Conservation (phyloP, 1,140 invertebrate species). For the Nephotettix cincticeps region DNA sequence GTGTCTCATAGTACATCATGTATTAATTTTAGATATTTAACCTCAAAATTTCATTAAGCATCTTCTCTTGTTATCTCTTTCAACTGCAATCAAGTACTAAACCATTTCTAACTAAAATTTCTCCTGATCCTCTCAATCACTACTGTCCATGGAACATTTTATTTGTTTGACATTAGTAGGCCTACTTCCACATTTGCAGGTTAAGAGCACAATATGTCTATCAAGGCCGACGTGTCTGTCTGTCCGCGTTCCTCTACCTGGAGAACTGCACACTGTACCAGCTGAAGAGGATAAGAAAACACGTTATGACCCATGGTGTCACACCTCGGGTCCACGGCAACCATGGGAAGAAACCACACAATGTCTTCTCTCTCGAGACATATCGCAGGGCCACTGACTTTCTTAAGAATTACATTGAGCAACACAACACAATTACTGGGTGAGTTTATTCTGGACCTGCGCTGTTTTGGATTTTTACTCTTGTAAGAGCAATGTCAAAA, state of each 20-base stretch:
- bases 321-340: conserved; percentile 75
- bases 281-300: conserved; percentile 72
- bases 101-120: too few relatives aligned
- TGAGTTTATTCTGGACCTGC: background rate
- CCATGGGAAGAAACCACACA: conserved; percentile 77
- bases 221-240: conserved; percentile 69
- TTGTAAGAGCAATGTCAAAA: too few relatives aligned
- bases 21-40: too few relatives aligned
- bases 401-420: conserved; percentile 66
- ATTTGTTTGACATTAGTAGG: too few relatives aligned
- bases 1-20: too few relatives aligned
- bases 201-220: conserved; percentile 72
- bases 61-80: too few relatives aligned
- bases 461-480: background rate
- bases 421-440: conserved; percentile 37
- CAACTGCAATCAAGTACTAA: too few relatives aligned
- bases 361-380: conserved; percentile 74
- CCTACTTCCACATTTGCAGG: too few relatives aligned
- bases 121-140: too few relatives aligned
- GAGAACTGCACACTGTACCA: conserved; percentile 81
- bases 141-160: too few relatives aligned
- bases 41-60: too few relatives aligned
- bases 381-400: conserved; percentile 75
- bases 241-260: conserved; percentile 76
- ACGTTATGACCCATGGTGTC: conserved; percentile 75